Evolutionary conservation across 1,140 invertebrate species (phyloP), one percentile per base, ranked within the genome.

Genomic region (Polyergus mexicanus): DNA sequence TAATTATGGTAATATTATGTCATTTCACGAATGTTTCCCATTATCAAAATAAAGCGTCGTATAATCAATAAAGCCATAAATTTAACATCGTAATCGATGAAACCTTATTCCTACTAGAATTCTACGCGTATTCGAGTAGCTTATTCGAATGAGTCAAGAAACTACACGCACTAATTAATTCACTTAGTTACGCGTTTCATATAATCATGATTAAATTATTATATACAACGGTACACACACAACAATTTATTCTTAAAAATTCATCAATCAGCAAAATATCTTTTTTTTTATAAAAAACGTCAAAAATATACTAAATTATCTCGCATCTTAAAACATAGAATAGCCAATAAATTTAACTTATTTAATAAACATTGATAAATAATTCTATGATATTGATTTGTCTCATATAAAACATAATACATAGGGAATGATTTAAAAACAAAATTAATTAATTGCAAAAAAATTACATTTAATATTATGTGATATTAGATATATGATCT

Each of bases 121-220:
- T 32, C 25, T 35, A 19, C 22, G 38, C 16, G 19, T 22, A 44
- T 19, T 81, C 25, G 25, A 81, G 0, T 8, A 25, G 38, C 19
- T 81, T 41, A 47, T 0, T 81, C 35, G 11, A 71, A 81, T 56
- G 25, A 2, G 7, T 62, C 4, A 38, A 69, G 65, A 58, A 80
- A 69, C 5, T 60, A 0, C 38, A 44, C 10, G n/a, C 7, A 72
- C 2, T 10, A 13, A 60, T 60, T 60, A 72, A 83, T 74, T 56
- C 11, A 51, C 16, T n/a, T 16, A 35, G 3, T 54, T 54, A 41
- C 41, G 35, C 16, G 22, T 2, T 7, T 28, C 32, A 65, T 32
- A 54, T 28, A 77, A 77, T 78, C 11, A 51, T 7, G 19, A 41
- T 81, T 60, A 35, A 72, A 72, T 60, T 41, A 22, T 44, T 72